Evolutionary conservation across 2,113 vertebrate species (phyloP).

Genomic region (Cyphomyrus plagiostoma): DNA sequence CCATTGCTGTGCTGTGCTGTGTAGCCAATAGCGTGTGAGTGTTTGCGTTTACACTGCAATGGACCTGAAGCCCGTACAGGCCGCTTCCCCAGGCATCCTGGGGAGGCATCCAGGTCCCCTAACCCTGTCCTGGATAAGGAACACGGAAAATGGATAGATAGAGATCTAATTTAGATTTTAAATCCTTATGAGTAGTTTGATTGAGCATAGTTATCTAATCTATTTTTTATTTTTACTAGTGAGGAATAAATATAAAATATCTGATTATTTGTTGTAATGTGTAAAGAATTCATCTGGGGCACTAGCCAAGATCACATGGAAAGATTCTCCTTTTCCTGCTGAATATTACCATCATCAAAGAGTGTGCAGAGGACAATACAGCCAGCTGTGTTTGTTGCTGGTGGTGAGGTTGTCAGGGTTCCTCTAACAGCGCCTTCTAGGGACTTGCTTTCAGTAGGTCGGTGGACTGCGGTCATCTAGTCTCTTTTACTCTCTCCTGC

Average conservation of each 20-base stretch:
- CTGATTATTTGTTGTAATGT: neutral
- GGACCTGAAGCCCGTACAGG: neutral
- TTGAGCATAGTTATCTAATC: neutral
- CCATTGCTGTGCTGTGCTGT: neutral
- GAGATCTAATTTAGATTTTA: neutral
- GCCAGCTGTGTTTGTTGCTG: neutral
- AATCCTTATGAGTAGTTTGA: neutral
- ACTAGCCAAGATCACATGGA: neutral
- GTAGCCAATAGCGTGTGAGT: neutral
- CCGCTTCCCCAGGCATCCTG: neutral
- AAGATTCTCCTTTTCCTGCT: neutral
- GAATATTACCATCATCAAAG: neutral
- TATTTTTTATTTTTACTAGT: neutral
- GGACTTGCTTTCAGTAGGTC: neutral
- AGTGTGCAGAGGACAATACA: neutral
- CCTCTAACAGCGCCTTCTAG: neutral
- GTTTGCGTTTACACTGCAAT: neutral
- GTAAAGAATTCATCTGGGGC: neutral
- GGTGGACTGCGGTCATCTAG: neutral
- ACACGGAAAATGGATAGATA: neutral
- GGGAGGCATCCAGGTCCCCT: neutral
- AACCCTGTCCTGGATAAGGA: neutral
- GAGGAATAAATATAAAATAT: neutral
- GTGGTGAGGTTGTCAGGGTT: neutral
- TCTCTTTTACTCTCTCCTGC: neutral